phyloP scores from a whole-genome alignment of 2,888 invertebrate species.

The Oscheius onirici region DNA sequence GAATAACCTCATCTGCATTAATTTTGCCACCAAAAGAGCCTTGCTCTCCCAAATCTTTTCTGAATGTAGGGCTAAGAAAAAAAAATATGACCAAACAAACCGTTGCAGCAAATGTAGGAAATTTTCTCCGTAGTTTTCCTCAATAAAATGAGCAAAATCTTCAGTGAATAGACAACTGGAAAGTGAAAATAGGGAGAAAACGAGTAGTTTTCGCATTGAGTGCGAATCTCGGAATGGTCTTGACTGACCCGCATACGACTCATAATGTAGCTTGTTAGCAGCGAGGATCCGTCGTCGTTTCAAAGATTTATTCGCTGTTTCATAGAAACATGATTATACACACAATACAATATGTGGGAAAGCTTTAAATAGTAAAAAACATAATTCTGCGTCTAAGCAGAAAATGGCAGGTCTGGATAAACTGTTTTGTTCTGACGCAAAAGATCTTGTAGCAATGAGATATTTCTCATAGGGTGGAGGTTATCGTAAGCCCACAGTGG shows the following conservation, averaged over 20 bases:
- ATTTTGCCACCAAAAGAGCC: conserved; percentile 46
- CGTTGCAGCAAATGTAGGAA: conserved; percentile 42
- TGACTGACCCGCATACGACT: conserved; percentile 17
- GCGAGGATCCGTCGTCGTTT: background rate
- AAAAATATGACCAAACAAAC: too few relatives aligned
- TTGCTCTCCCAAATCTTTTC: conserved; percentile 43
- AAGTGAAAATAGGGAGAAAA: background rate
- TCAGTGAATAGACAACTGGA: conserved; percentile 34
- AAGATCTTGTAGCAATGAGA: conserved; percentile 25
- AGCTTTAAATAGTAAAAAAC: conserved; percentile 3
- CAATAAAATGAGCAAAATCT: conserved; percentile 45
- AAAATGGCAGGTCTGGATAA: conserved; percentile 25
- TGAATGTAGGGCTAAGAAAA: too few relatives aligned
- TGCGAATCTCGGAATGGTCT: background rate
- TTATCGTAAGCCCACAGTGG: conserved; percentile 53
- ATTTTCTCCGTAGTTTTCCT: conserved; percentile 41
- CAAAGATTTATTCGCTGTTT: conserved; percentile 18
- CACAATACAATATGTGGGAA: conserved; percentile 1
- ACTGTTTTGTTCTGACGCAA: conserved; percentile 22
- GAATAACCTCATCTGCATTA: conserved; percentile 28
- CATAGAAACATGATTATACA: conserved; percentile 16
- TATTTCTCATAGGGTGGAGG: conserved; percentile 34
- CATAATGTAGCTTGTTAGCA: conserved; percentile 11
- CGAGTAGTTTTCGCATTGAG: conserved; percentile 1
- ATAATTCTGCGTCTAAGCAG: background rate